Evolutionary conservation across 2,888 invertebrate genomes (phyloP), one percentile per base, ranked within the genome.

Genomic region (Synergus laeviventris): DNA sequence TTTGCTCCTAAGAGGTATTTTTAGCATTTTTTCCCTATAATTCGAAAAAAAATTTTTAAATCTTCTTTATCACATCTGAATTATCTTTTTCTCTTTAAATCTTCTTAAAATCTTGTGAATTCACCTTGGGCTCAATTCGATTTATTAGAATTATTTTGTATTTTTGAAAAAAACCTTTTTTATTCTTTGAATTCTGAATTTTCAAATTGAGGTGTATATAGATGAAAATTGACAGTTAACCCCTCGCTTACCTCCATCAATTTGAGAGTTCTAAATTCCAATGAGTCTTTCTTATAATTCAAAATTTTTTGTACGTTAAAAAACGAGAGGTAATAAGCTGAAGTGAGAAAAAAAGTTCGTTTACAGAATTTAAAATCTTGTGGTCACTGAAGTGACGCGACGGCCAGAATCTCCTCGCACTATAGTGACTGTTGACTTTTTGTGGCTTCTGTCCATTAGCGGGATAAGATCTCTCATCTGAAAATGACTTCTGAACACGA

Each of bases 381-480:
- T 78, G 80, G 82, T 82, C 80, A 81, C 80, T 81, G 82, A 78
- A 79, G 80, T 79, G 79, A 31, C 31, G 5, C 31, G 5, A 74
- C 78, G 79, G 74, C 76, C 8, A 56, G n/a, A n/a, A n/a, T 75
- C 77, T 80, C 79, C 80, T 82, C 81, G 81, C 80, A 80, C 81
- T 14, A 81, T 81, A 86, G 84, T 85, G 86, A 87, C 86, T 87
- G 83, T 87, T 84, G 86, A 86, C 84, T 88, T 86, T 84, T 84
- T 83, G 86, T 86, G 85, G 86, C 88, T 89, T 87, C 87, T 87
- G 87, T 85, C 89, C 88, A 89, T 89, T 89, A 89, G 85, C 61
- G 76, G 85, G 88, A 89, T 89, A 89, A 88, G 84, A 88, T 88
- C 87, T 86, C 66, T 76, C 74, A 80, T 78, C 82, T 78, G 49